These are phyloP conservation scores for Yasuhikotakia modesta DNA, from an alignment of 2,797 vertebrate genomes.

Conservation along the genomic window DNA sequence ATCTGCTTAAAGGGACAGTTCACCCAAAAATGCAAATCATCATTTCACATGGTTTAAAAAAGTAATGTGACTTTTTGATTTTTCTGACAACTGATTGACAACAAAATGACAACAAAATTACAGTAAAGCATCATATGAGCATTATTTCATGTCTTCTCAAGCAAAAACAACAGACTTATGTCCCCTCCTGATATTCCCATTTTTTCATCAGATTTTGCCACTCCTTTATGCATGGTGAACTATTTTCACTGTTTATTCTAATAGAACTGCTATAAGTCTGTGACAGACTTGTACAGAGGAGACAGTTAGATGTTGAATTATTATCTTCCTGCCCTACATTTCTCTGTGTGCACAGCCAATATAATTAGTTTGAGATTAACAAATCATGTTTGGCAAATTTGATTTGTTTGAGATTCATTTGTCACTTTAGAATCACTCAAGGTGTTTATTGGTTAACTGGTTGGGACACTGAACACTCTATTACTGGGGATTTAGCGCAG, in stretches of 20 bases:
- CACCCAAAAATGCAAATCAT: neutral
- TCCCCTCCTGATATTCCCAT: neutral
- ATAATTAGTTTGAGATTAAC: neutral
- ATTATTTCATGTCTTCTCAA: neutral
- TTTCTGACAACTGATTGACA: no score
- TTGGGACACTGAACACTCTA: neutral
- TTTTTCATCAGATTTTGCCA: neutral
- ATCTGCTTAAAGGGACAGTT: neutral
- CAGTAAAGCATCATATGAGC: neutral
- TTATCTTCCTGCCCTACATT: neutral
- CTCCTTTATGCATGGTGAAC: neutral
- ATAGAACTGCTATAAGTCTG: neutral
- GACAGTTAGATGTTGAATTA: neutral
- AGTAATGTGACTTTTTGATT: neutral
- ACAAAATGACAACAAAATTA: neutral
- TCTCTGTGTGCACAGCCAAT: neutral
- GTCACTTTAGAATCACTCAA: neutral
- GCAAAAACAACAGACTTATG: neutral
- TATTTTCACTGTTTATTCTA: neutral
- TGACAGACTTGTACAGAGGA: neutral
- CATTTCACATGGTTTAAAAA: neutral
- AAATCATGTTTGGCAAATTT: neutral
- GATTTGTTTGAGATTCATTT: neutral
- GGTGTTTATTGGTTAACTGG: neutral
- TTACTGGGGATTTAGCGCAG: neutral